Evolutionary conservation across 2,797 vertebrate species (phyloP).

Genomic region (Hirundo rustica): DNA sequence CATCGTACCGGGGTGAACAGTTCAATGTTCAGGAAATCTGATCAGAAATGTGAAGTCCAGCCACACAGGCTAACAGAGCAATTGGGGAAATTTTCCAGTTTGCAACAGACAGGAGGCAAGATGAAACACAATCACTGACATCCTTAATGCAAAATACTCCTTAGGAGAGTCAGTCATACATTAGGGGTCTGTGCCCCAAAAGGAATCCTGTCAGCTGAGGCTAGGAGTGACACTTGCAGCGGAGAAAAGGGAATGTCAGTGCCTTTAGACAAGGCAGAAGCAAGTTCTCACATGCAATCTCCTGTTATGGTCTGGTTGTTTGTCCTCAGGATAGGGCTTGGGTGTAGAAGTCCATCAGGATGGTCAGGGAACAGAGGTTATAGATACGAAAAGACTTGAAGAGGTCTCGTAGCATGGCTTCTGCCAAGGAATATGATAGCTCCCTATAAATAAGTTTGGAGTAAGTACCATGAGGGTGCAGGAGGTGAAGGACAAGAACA

Average conservation of each 20-base stretch:
- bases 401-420: fast-evolving
- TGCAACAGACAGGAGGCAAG: not conserved
- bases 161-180: not conserved
- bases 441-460: conserved; percentile 45
- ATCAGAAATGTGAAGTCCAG: not conserved
- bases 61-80: not conserved
- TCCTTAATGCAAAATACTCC: not conserved
- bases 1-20: fast-evolving
- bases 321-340: not conserved
- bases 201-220: not conserved
- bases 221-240: not conserved
- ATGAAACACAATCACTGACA: not conserved
- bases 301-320: not conserved
- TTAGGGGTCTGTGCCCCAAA: not conserved
- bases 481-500: conserved; percentile 21
- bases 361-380: not conserved
- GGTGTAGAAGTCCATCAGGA: not conserved
- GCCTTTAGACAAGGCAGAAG: not conserved
- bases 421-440: conserved; percentile 28
- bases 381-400: not conserved
- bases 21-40: not conserved
- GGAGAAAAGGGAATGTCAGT: not conserved
- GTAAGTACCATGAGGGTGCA: not conserved
- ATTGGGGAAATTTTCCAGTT: not conserved
- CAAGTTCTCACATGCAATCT: not conserved